Percentiles rank a stretch among this genome's conserved stretches.
phyloP scores from a whole-genome alignment of 2,113 vertebrate genomes.

The Silurus glanis region DNA sequence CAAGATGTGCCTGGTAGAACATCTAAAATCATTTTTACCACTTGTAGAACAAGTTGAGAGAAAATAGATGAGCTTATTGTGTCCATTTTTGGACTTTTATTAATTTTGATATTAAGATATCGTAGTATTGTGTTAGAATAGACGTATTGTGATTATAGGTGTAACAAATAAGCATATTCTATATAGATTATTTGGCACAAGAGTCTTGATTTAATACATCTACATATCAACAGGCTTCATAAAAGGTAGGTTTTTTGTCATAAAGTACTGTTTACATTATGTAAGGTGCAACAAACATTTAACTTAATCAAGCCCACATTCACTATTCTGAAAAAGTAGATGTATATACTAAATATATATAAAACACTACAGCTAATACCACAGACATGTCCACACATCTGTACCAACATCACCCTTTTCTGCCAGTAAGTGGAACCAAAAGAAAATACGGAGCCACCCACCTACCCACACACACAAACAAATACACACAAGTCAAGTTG shows the following conservation, averaged over 20 bases:
- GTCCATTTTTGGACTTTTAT: background rate
- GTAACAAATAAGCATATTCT: background rate
- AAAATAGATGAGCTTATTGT: background rate
- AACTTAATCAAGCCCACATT: background rate
- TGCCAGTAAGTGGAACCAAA: background rate
- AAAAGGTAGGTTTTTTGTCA: background rate
- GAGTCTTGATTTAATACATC: background rate
- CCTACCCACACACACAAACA: background rate
- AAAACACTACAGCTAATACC: background rate
- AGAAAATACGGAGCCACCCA: background rate
- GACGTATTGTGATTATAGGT: background rate
- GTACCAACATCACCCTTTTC: background rate
- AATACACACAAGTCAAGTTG: too few relatives aligned
- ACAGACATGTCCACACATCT: background rate
- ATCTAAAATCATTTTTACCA: background rate
- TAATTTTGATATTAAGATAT: background rate
- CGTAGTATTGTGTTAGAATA: too few relatives aligned
- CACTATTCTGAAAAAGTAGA: too few relatives aligned
- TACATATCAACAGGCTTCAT: background rate
- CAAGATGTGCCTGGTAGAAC: background rate
- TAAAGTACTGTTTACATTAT: background rate
- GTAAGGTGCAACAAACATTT: background rate
- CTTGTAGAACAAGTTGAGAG: background rate
- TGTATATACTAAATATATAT: too few relatives aligned
- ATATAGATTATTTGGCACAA: too few relatives aligned